Conservation (phyloP, 2,888 invertebrate genomes). For the Philereme transversata region DNA sequence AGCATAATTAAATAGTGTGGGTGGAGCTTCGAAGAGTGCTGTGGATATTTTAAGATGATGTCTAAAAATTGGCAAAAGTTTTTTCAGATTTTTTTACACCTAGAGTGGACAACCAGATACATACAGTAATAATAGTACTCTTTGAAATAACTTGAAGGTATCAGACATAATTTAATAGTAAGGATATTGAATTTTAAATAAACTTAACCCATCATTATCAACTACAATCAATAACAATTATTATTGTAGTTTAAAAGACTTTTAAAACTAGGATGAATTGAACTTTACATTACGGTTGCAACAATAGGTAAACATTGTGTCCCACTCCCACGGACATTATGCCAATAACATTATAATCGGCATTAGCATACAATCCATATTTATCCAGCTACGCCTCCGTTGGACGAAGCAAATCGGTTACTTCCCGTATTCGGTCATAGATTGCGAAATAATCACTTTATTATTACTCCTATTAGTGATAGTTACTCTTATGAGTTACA, state of each 20-base stretch:
- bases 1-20: background rate
- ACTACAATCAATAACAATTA: too few relatives aligned
- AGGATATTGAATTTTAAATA: too few relatives aligned
- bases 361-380: slow-evolving; percentile 74
- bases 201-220: too few relatives aligned
- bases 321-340: slow-evolving; percentile 64
- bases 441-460: slow-evolving; percentile 45
- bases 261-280: slow-evolving; percentile 1
- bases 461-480: background rate
- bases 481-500: too few relatives aligned
- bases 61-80: too few relatives aligned
- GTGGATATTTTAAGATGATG: too few relatives aligned
- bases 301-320: slow-evolving; percentile 35
- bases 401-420: slow-evolving; percentile 64
- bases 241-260: background rate
- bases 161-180: too few relatives aligned
- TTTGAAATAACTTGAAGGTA: too few relatives aligned
- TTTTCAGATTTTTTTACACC: too few relatives aligned
- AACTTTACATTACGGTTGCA: slow-evolving; percentile 7
- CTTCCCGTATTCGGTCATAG: slow-evolving; percentile 55
- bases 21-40: background rate
- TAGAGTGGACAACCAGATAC: too few relatives aligned
- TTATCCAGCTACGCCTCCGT: slow-evolving; percentile 53
- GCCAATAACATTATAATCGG: slow-evolving; percentile 58
- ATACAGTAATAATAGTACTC: too few relatives aligned